Percentiles rank a stretch among this genome's conserved stretches.
Evolutionary conservation across 2,113 vertebrate genomes (phyloP).

Genomic region (Hiodon tergisus): DNA sequence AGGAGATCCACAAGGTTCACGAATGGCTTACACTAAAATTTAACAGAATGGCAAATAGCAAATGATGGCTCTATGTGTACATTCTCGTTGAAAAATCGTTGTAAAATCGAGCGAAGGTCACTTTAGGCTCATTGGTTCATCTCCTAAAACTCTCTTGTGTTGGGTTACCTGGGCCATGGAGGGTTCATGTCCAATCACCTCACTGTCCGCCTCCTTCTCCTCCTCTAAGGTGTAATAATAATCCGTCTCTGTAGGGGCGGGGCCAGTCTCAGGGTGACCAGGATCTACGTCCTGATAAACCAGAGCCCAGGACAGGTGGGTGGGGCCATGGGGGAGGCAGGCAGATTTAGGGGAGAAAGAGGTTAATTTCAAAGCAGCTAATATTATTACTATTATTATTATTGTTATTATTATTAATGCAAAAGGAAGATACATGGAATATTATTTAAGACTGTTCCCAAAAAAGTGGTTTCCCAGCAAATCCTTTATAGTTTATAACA

Average conservation of each 20-base stretch:
- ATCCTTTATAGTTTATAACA: conserved; percentile 49
- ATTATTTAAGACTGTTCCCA: conserved; percentile 44
- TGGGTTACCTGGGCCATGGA: conserved; percentile 53
- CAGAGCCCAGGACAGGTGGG: conserved; percentile 48
- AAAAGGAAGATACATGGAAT: conserved; percentile 49
- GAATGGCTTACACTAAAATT: neutral
- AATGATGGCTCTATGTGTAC: neutral
- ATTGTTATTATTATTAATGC: conserved; percentile 32
- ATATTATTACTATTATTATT: conserved; percentile 37
- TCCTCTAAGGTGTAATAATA: conserved; percentile 62
- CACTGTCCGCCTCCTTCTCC: conserved; percentile 54
- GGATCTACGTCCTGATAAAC: conserved; percentile 69
- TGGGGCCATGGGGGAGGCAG: conserved; percentile 56
- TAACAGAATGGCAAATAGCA: neutral
- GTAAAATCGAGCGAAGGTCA: neutral
- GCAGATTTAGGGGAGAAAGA: conserved; percentile 60
- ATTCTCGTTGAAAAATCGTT: neutral
- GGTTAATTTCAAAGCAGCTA: conserved; percentile 56
- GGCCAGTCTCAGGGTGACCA: conserved; percentile 63
- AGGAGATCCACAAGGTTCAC: no score
- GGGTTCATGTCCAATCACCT: conserved; percentile 58
- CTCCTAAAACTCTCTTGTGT: neutral
- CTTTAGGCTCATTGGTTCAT: neutral
- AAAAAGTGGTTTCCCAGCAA: conserved; percentile 33
- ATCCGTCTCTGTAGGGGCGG: conserved; percentile 65